Percentiles rank a stretch among this genome's conserved stretches.
phyloP scores from a whole-genome alignment of 2,888 invertebrate species.

The Subacronicta megacephala region DNA sequence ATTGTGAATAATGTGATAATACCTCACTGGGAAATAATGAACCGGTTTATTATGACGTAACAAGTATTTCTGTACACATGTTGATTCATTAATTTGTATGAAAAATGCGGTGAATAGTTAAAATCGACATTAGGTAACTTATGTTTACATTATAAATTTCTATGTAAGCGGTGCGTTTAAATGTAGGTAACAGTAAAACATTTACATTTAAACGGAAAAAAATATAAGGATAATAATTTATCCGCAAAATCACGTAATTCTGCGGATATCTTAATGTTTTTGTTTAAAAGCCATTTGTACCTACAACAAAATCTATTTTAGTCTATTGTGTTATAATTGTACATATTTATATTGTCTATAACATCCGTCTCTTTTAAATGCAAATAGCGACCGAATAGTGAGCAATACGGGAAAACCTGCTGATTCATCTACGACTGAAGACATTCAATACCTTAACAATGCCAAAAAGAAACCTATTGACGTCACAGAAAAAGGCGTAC shows the following conservation, averaged over 20 bases:
- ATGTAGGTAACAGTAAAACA: too few species aligned
- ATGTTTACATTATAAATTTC: not conserved
- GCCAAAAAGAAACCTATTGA: too few species aligned
- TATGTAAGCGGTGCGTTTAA: too few species aligned
- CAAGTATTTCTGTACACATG: constrained; percentile 13
- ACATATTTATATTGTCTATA: constrained; percentile 15
- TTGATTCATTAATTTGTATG: constrained; percentile 1
- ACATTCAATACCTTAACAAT: not conserved
- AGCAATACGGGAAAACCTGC: constrained; percentile 35
- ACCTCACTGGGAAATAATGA: constrained; percentile 8
- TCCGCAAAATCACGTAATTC: too few species aligned
- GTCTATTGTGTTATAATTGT: constrained; percentile 6
- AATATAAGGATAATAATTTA: too few species aligned
- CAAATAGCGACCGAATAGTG: constrained; percentile 24
- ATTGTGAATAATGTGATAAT: constrained; percentile 34
- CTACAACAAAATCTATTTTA: constrained; percentile 8
- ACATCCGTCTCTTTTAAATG: constrained; percentile 24
- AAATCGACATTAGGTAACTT: not conserved
- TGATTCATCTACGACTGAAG: constrained; percentile 35
- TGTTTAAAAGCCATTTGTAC: not conserved
- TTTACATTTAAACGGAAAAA: too few species aligned
- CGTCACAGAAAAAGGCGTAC: not conserved
- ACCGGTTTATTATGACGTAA: constrained; percentile 15
- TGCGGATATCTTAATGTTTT: too few species aligned
- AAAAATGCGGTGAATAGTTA: not conserved